Conservation (phyloP, 2,113 vertebrate species). For the Rutilus rutilus region DNA sequence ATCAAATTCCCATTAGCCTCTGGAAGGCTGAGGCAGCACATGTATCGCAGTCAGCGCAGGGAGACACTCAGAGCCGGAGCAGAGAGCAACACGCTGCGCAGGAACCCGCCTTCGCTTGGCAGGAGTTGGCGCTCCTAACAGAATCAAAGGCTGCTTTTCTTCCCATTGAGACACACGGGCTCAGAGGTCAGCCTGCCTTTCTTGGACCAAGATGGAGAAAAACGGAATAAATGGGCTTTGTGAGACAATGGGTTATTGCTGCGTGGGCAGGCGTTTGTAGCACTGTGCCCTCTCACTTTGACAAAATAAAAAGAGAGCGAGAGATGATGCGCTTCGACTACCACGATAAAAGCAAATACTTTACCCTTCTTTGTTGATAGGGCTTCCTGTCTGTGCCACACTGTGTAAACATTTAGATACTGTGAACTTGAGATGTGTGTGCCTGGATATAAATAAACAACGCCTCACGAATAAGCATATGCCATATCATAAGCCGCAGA, state of each 20-base stretch:
- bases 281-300: constrained; percentile 58
- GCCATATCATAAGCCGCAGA: not conserved
- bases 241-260: constrained; percentile 59
- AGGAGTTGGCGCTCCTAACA: constrained; percentile 61
- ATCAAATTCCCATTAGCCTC: constrained; percentile 47
- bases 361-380: constrained; percentile 24
- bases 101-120: constrained; percentile 53
- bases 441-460: constrained; percentile 15
- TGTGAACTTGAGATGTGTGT: constrained; percentile 45
- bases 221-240: constrained; percentile 68
- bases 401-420: constrained; percentile 52
- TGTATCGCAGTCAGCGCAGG: constrained; percentile 8
- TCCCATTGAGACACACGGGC: constrained; percentile 65
- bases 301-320: constrained; percentile 42
- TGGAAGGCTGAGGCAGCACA: constrained; percentile 16
- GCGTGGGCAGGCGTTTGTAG: constrained; percentile 63
- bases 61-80: constrained; percentile 42
- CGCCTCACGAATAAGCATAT: not conserved
- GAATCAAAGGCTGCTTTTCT: constrained; percentile 74
- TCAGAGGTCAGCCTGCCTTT: constrained; percentile 67
- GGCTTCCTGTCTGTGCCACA: constrained; percentile 21
- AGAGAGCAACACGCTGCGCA: constrained; percentile 44
- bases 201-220: constrained; percentile 61
- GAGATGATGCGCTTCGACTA: constrained; percentile 16
- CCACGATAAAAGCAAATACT: constrained; percentile 32